Base-by-base conservation (phyloP, 2,888 invertebrate species). In the Temnothorax rugatulus region DNA sequence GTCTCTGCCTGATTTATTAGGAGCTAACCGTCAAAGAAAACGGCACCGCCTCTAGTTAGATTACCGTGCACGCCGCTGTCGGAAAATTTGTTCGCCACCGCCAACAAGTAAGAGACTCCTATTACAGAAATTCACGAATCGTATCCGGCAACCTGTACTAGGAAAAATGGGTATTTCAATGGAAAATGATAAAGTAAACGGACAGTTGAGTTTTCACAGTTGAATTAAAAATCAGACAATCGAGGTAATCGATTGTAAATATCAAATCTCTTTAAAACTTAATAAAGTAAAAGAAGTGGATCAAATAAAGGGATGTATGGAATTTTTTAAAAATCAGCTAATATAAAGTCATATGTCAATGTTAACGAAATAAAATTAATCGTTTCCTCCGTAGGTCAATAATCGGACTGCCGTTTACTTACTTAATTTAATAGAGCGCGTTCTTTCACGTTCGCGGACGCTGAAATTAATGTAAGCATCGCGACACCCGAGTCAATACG, bases 1-100 rank as follows among this genome's bases (percentile, higher is more conserved):
- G 68, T 85, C 85, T 66, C 86, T 74, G 84, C 84, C 85, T 90
- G 90, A 90, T 90, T 90, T 90, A 90, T 90, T 90, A 90, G 88
- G 83, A 87, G 79, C 85, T 84, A 82, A 85, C 71, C 84, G 87
- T 86, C 90, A 90, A 90, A 90, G 90, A 90, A 90, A 88, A 86
- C 84, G 75, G 79, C 63, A 63, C 68, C 79, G 25, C 50, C 83
- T 50, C 87, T 63, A 47, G 61, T 64, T 64, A 38, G 63, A 76
- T 86, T 85, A 77, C 64, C 47, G 76, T 38, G 25, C 59, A 64
- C 21, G 15, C 18, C 13, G 41, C 54, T 21, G 34, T 44, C 68
- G 47, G 69, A 79, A 69, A 79, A 79, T 79, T 79, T 47, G 69
- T n/a, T 54, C n/a, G 64, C 52, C 64, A 52, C 18, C 18, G 41